A percentile compares a stretch with the other conserved stretches of the same genome.
Conservation (phyloP, 2,797 vertebrate species). For the Rhinichthys osculus region DNA sequence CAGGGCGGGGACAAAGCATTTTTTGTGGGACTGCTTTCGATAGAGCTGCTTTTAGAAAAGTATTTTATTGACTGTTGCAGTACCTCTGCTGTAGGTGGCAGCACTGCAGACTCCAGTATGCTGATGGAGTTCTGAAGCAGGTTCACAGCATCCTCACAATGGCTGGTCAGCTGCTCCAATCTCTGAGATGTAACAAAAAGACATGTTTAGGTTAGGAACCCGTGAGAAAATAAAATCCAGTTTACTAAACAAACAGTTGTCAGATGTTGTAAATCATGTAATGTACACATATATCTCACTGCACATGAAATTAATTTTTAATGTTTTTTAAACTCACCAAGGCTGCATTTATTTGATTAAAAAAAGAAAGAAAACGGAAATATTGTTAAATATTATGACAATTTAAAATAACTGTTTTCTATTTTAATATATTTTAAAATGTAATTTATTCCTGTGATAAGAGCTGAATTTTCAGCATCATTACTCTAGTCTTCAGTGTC, state of each 20-base stretch:
- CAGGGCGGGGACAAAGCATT: not conserved
- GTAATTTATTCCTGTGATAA: no score
- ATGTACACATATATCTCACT: not conserved
- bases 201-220: not conserved
- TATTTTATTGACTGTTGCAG: not conserved
- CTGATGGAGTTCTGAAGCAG: slow-evolving; percentile 84
- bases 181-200: slow-evolving; percentile 73
- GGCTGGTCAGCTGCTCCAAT: slow-evolving; percentile 83
- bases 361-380: no score
- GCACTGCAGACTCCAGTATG: slow-evolving; percentile 74
- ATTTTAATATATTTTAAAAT: no score
- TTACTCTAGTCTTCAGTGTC: no score
- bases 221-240: not conserved
- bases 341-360: no score
- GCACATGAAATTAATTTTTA: not conserved
- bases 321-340: no score
- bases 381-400: no score
- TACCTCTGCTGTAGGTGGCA: slow-evolving; percentile 82
- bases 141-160: slow-evolving; percentile 80
- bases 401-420: no score
- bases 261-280: not conserved
- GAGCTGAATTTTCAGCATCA: no score
- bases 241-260: not conserved
- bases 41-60: not conserved
- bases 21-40: slow-evolving; percentile 13